Percentiles rank a stretch among this genome's conserved stretches.
Evolutionary conservation across 2,797 vertebrate species (phyloP).

Genomic region (Xiphorhynchus erythropygius): DNA sequence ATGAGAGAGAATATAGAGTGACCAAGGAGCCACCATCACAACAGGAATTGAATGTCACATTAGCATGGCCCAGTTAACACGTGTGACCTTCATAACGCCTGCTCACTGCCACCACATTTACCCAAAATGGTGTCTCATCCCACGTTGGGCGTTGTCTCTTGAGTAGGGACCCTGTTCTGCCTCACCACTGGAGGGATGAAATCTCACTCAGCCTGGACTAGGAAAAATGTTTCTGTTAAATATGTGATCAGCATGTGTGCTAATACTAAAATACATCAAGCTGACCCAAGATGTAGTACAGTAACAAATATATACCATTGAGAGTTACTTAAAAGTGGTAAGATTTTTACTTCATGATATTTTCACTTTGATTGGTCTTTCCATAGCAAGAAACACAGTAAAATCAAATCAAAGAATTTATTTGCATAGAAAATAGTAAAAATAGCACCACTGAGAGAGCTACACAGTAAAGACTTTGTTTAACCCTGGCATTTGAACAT

Average conservation of each 20-base stretch:
- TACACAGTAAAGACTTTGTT: slow-evolving; percentile 10
- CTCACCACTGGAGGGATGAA: neutral
- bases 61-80: neutral
- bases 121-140: neutral
- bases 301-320: neutral
- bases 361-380: slow-evolving; percentile 18
- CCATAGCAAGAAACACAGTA: neutral
- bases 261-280: neutral
- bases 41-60: neutral
- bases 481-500: neutral
- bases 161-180: neutral
- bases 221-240: neutral
- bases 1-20: neutral
- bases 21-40: neutral
- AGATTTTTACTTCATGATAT: neutral
- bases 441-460: slow-evolving; percentile 33
- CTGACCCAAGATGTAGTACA: neutral
- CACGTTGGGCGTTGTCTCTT: neutral
- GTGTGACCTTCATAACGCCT: neutral
- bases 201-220: neutral
- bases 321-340: neutral
- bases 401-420: slow-evolving; percentile 56
- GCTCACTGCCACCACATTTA: neutral
- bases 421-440: slow-evolving; percentile 47
- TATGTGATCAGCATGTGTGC: neutral